These are phyloP conservation scores for Phenganax stokvisi DNA, from an alignment of 92 coral and sea anemone species.

Conservation along the genomic window DNA sequence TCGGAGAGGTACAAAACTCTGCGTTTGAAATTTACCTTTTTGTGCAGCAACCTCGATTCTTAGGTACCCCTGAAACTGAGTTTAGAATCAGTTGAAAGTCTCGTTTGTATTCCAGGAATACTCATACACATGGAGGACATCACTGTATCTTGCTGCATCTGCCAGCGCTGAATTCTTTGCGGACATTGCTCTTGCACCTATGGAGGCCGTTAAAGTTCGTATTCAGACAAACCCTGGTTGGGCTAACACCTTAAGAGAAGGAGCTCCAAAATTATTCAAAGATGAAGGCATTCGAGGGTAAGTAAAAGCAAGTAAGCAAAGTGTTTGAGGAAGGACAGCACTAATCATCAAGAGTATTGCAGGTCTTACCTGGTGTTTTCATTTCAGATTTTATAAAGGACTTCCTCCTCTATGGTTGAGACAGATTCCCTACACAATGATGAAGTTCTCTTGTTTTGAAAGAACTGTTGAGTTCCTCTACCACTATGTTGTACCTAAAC, in stretches of 20 bases:
- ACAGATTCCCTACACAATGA: constrained; percentile 99
- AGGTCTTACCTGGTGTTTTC: not conserved
- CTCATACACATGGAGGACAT: constrained; percentile 74
- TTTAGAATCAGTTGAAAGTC: not conserved
- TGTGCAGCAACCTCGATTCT: no score
- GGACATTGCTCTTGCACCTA: constrained; percentile 93
- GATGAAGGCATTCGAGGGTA: constrained; percentile 95
- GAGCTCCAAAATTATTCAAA: constrained; percentile 68
- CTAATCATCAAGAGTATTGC: not conserved
- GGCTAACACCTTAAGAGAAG: constrained; percentile 88
- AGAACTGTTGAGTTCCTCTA: constrained; percentile 90
- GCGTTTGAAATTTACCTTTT: not conserved
- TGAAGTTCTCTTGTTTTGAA: constrained; percentile 99
- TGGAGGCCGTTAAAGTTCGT: constrained; percentile 97
- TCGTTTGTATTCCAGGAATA: constrained; percentile 58
- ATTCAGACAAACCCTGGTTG: constrained; percentile 97
- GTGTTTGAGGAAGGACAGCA: no score
- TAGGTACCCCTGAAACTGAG: no score
- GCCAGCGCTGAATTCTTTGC: constrained; percentile 99
- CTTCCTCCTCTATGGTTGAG: constrained; percentile 97
- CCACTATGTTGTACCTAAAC: constrained; percentile 89
- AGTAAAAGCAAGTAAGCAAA: not conserved
- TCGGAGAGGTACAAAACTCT: constrained; percentile 69
- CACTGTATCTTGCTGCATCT: constrained; percentile 92
- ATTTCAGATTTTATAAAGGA: constrained; percentile 87